A percentile compares a stretch with the other conserved stretches of the same genome.
Evolutionary conservation across 2,888 invertebrate species (phyloP).

Genomic region (Parnassius smintheus): DNA sequence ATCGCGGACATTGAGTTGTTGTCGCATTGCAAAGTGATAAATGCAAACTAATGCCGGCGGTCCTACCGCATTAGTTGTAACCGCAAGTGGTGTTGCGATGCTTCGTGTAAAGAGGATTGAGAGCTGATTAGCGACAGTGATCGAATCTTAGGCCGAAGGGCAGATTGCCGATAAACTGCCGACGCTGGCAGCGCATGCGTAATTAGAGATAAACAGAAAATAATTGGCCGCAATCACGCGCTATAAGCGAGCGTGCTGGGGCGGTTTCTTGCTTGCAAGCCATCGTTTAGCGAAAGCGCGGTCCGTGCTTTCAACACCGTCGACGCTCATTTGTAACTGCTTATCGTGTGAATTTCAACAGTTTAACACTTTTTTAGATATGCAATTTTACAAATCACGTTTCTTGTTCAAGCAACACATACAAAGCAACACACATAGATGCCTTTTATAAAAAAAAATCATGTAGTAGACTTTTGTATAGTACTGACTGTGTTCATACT

Average conservation of each 20-base stretch:
- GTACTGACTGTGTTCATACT: too few relatives aligned
- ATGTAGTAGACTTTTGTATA: too few relatives aligned
- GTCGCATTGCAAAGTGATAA: slow-evolving; percentile 11
- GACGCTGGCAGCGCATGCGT: slow-evolving; percentile 78
- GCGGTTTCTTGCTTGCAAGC: slow-evolving; percentile 43
- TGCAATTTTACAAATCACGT: neutral
- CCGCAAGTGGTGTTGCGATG: slow-evolving; percentile 49
- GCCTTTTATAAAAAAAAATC: too few relatives aligned
- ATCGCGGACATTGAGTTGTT: slow-evolving; percentile 11
- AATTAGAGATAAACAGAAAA: slow-evolving; percentile 81
- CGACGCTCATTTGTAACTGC: slow-evolving; percentile 20
- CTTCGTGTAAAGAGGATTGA: slow-evolving; percentile 64
- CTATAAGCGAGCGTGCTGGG: slow-evolving; percentile 64
- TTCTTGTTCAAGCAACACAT: too few relatives aligned
- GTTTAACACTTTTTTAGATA: slow-evolving; percentile 13
- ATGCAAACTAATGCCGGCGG: slow-evolving; percentile 22
- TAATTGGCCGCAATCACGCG: slow-evolving; percentile 79
- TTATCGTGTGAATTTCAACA: slow-evolving; percentile 18
- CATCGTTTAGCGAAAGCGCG: slow-evolving; percentile 49
- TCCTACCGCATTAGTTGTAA: slow-evolving; percentile 41
- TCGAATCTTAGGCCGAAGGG: slow-evolving; percentile 77
- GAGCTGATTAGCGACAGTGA: slow-evolving; percentile 72
- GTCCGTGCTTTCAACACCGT: slow-evolving; percentile 30
- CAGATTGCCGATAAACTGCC: slow-evolving; percentile 72
- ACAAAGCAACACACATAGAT: too few relatives aligned